Percentiles rank a stretch among this genome's conserved stretches.
phyloP scores from a whole-genome alignment of 2,888 invertebrate species.

The Acrobasis repandana region DNA sequence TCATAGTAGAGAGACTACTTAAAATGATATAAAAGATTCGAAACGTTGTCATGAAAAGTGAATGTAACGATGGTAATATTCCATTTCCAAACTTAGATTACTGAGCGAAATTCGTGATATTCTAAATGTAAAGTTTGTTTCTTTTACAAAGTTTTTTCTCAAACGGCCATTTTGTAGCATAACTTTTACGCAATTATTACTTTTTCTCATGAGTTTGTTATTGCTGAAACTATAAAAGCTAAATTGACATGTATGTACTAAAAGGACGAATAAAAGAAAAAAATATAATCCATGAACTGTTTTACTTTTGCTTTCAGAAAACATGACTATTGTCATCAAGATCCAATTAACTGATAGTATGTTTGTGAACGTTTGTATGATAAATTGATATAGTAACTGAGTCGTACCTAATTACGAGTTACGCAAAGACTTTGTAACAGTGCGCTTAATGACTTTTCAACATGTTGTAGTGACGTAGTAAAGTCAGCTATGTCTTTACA shows the following conservation, averaged over 20 bases:
- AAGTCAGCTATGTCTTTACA: slow-evolving; percentile 17
- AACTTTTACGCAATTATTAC: background rate
- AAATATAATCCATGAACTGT: too few species aligned
- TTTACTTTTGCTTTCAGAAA: too few species aligned
- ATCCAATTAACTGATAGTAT: slow-evolving; percentile 18
- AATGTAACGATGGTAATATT: slow-evolving; percentile 9
- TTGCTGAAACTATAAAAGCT: background rate
- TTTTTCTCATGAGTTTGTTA: background rate
- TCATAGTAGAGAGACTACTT: background rate
- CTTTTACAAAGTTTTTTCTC: slow-evolving; percentile 17
- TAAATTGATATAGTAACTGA: too few species aligned
- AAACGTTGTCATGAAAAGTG: slow-evolving; percentile 6
- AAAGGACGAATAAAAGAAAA: background rate
- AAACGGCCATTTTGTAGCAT: slow-evolving; percentile 2
- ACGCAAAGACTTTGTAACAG: slow-evolving; percentile 24
- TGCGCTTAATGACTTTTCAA: slow-evolving; percentile 34
- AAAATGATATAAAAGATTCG: slow-evolving; percentile 1
- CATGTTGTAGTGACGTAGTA: slow-evolving; percentile 36
- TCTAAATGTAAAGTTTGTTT: background rate
- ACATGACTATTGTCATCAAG: slow-evolving; percentile 13
- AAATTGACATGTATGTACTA: background rate
- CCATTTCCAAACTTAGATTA: slow-evolving; percentile 12
- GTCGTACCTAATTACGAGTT: background rate
- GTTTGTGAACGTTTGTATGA: background rate
- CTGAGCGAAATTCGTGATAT: slow-evolving; percentile 8